phyloP scores from a whole-genome alignment of 2,888 invertebrate genomes.

The Drosophila peninsularis region DNA sequence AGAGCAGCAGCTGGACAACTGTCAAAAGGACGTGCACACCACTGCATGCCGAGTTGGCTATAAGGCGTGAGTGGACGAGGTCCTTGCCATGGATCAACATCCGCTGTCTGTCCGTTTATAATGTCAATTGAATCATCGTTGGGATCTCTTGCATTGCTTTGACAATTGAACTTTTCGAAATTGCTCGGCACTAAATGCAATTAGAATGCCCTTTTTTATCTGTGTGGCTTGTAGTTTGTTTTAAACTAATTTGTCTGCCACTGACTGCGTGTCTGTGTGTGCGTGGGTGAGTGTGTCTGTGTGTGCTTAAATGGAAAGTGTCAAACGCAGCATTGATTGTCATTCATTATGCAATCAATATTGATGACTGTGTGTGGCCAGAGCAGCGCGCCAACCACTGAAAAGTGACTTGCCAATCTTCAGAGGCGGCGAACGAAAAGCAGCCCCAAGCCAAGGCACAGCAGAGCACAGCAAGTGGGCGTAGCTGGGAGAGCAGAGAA shows the following conservation, averaged over 20 bases:
- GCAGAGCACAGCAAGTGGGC: conserved; percentile 6
- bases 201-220: conserved; percentile 37
- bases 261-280: background rate
- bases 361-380: conserved; percentile 63
- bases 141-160: conserved; percentile 39
- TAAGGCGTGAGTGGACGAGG: conserved; percentile 5
- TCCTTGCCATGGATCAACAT: conserved; percentile 36
- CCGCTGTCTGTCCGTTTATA: conserved; percentile 43
- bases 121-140: conserved; percentile 72
- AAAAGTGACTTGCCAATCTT: conserved; percentile 74
- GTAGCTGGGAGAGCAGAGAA: conserved; percentile 10
- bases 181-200: conserved; percentile 41
- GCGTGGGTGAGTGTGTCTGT: background rate
- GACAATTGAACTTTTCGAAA: conserved; percentile 53
- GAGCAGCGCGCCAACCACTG: conserved; percentile 52
- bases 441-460: conserved; percentile 8
- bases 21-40: conserved; percentile 52
- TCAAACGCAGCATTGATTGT: conserved; percentile 67
- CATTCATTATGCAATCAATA: conserved; percentile 79
- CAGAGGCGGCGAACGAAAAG: conserved; percentile 33
- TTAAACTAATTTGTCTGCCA: conserved; percentile 42
- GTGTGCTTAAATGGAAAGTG: conserved; percentile 50
- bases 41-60: background rate
- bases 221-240: conserved; percentile 43
- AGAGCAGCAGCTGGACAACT: conserved; percentile 14